Evolutionary conservation across 37 sponge, comb jelly and placozoan genomes (phyloP).

Genomic region (Ephydatia muelleri): DNA sequence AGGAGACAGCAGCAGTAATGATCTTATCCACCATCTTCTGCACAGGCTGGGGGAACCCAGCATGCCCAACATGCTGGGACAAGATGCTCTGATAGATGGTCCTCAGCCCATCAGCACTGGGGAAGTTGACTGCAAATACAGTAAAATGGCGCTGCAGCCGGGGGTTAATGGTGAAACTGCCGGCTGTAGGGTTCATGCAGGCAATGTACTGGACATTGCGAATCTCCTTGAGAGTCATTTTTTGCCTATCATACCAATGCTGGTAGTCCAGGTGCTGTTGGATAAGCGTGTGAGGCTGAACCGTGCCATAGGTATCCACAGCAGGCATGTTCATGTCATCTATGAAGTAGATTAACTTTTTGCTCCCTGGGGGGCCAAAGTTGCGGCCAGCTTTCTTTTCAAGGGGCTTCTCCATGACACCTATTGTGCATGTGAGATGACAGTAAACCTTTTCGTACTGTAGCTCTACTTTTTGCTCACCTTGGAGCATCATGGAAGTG

Average conservation of each 20-base stretch:
- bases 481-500: slow-evolving; percentile 95
- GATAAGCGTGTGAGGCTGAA: slow-evolving; percentile 96
- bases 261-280: slow-evolving; percentile 96
- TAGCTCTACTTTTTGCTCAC: background rate
- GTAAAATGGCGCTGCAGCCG: slow-evolving; percentile 98
- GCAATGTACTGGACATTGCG: slow-evolving; percentile 97
- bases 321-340: slow-evolving; percentile 99
- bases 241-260: slow-evolving; percentile 96
- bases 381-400: slow-evolving; percentile 99
- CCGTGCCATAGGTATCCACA: slow-evolving; percentile 97
- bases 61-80: slow-evolving; percentile 70
- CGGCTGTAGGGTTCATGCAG: slow-evolving; percentile 99
- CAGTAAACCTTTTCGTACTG: background rate
- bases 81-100: slow-evolving; percentile 95
- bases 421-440: background rate
- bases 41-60: slow-evolving; percentile 58
- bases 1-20: slow-evolving; percentile 73
- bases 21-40: slow-evolving; percentile 80
- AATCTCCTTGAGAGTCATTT: slow-evolving; percentile 94
- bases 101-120: slow-evolving; percentile 77
- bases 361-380: slow-evolving; percentile 97
- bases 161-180: slow-evolving; percentile 99
- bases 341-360: slow-evolving; percentile 97
- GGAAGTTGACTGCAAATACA: slow-evolving; percentile 98
- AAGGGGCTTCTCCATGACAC: slow-evolving; percentile 97